Evolutionary conservation across 2,797 vertebrate genomes (phyloP).

Genomic region (Rhynchotus rufescens): DNA sequence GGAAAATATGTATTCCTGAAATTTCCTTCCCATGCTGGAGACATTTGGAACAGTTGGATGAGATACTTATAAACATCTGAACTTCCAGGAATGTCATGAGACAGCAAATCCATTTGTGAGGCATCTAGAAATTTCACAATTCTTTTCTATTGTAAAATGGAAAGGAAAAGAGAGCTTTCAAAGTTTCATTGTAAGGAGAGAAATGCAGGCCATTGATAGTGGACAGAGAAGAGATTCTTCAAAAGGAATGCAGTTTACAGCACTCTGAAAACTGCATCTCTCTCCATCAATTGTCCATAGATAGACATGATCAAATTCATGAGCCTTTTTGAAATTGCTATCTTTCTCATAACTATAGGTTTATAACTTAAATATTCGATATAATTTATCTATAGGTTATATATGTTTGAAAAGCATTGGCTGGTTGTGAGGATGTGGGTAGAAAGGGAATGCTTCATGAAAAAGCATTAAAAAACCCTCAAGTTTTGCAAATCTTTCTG

Average conservation of each 20-base stretch:
- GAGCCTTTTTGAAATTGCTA: not conserved
- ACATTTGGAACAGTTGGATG: not conserved
- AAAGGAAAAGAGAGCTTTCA: not conserved
- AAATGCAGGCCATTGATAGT: not conserved
- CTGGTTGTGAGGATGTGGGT: accelerated
- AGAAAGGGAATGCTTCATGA: not conserved
- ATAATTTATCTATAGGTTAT: not conserved
- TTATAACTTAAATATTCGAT: not conserved
- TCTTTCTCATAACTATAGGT: not conserved
- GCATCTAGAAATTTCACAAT: not conserved
- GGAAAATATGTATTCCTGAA: not conserved
- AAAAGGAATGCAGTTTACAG: not conserved
- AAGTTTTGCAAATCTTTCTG: not conserved
- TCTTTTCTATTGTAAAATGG: not conserved
- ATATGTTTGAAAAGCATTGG: not conserved
- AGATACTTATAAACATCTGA: not conserved
- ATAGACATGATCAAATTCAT: not conserved
- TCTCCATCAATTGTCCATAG: not conserved
- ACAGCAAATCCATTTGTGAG: not conserved
- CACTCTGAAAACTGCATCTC: not conserved
- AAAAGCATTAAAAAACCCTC: not conserved
- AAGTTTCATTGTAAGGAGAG: not conserved
- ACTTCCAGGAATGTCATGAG: not conserved
- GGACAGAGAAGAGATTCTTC: not conserved
- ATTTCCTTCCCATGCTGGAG: not conserved